These are phyloP conservation scores for Actinia tenebrosa DNA, from an alignment of 64 coral and sea anemone species.

Conservation along the genomic window DNA sequence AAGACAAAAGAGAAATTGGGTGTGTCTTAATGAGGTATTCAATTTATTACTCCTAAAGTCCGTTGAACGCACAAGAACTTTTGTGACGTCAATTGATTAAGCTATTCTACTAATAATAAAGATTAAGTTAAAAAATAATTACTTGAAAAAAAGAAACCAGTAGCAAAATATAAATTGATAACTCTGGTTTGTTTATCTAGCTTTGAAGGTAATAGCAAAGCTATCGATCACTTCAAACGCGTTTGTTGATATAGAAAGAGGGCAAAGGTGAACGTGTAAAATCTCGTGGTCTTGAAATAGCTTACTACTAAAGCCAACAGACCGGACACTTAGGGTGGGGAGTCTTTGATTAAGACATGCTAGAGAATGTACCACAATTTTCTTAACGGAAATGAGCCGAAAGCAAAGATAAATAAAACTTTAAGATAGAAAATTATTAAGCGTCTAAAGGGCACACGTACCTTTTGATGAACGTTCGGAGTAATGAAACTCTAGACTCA, in stretches of 20 bases:
- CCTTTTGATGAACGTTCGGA: background rate
- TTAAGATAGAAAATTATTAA: background rate
- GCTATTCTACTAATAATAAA: background rate
- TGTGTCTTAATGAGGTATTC: constrained; percentile 68
- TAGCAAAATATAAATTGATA: background rate
- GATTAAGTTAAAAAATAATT: background rate
- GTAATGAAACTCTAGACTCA: background rate
- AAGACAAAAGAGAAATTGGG: constrained; percentile 55
- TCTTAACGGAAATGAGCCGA: background rate
- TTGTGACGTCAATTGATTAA: constrained; percentile 16
- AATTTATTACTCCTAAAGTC: constrained; percentile 21
- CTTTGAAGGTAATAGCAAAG: background rate
- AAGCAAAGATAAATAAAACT: background rate
- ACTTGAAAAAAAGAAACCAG: background rate
- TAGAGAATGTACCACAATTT: constrained; percentile 4
- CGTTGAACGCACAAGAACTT: background rate
- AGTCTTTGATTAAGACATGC: background rate
- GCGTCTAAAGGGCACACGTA: background rate
- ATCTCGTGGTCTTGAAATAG: constrained; percentile 11
- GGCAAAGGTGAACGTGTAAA: background rate
- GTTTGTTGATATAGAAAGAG: constrained; percentile 11
- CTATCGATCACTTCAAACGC: background rate
- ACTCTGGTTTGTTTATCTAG: constrained; percentile 7
- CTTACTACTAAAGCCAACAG: background rate
- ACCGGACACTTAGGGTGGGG: background rate